Evolutionary conservation across 2,113 vertebrate species (phyloP).

Genomic region (Paramormyrops kingsleyae): DNA sequence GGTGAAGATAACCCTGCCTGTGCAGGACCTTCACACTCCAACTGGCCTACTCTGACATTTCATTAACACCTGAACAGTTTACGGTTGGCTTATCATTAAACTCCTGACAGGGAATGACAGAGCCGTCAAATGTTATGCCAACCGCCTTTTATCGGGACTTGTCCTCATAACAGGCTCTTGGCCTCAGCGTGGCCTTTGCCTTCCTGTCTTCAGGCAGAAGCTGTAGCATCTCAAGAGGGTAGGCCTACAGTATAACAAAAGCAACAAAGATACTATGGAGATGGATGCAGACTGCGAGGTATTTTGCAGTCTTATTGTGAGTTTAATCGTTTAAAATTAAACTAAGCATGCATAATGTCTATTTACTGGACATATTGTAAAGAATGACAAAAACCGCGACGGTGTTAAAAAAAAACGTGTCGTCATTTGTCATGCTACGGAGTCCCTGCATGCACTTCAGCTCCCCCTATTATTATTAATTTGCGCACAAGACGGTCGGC

Average conservation of each 20-base stretch:
- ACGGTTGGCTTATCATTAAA: neutral
- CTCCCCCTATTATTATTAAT: neutral
- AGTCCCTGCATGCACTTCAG: neutral
- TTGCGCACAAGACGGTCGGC: neutral
- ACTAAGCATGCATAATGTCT: neutral
- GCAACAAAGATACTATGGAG: neutral
- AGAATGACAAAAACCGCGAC: neutral
- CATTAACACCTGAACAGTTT: neutral
- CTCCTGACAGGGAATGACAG: neutral
- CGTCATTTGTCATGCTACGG: neutral
- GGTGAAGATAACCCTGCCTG: neutral
- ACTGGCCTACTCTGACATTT: neutral
- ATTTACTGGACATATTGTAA: neutral
- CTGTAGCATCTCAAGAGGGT: neutral
- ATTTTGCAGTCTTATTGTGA: neutral
- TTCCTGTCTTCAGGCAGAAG: neutral
- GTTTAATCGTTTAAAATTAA: neutral
- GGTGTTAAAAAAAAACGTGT: neutral
- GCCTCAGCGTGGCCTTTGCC: neutral
- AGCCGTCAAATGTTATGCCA: neutral
- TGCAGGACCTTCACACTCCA: neutral
- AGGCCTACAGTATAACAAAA: neutral
- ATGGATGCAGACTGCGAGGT: neutral
- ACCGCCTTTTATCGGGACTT: neutral
- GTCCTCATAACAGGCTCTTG: neutral